These are phyloP conservation scores for Orgyia antiqua DNA, from an alignment of 2,888 invertebrate genomes.

Conservation along the genomic window DNA sequence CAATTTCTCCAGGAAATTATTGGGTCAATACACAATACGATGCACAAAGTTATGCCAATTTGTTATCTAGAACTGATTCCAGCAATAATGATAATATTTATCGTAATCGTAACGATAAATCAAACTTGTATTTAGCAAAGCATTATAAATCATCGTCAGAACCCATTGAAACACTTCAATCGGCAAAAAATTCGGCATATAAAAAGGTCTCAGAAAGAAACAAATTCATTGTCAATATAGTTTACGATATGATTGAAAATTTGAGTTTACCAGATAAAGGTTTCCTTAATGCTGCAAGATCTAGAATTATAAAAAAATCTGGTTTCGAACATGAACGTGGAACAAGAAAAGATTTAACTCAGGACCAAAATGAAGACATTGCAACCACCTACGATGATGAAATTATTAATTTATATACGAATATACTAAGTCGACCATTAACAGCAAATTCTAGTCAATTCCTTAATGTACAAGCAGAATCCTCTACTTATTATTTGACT, in stretches of 20 bases:
- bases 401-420: neutral
- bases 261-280: neutral
- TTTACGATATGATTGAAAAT: constrained; percentile 39
- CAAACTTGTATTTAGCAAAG: constrained; percentile 8
- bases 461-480: no score
- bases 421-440: neutral
- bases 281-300: no score
- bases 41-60: constrained; percentile 2
- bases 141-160: constrained; percentile 38
- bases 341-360: no score
- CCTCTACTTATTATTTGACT: no score
- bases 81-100: no score
- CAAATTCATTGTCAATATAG: constrained; percentile 39
- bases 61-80: no score
- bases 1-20: constrained; percentile 43
- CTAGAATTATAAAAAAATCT: no score
- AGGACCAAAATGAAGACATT: no score
- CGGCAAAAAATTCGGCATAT: constrained; percentile 23
- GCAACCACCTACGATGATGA: no score
- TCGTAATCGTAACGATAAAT: neutral
- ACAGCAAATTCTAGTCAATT: no score
- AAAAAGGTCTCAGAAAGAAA: constrained; percentile 25
- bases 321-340: no score
- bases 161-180: constrained; percentile 34
- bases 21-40: constrained; percentile 17